Evolutionary conservation across 2,113 vertebrate genomes (phyloP), one percentile per base, ranked within the genome.

Genomic region (Tragulus kanchil): DNA sequence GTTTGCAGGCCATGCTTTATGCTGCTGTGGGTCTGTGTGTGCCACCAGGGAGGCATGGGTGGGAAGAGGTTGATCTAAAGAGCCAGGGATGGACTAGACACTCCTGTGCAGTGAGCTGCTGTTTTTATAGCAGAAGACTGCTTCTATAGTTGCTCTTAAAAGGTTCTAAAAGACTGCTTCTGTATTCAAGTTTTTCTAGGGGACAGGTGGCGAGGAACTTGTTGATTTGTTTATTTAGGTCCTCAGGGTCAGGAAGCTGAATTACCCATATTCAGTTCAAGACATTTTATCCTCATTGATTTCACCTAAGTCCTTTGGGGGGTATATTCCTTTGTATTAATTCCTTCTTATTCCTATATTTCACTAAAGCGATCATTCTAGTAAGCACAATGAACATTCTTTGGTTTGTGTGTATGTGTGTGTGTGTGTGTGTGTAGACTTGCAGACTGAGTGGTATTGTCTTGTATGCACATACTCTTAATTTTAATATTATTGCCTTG

Each of bases 1-100:
- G 15, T 8, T 31, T 48, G 31, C 2, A 1, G n/a, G 31, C 36
- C 10, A 0, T 3, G 4, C 8, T 67, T 3, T 6, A n/a, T 31
- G 59, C 6, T 64, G 28, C 26, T 21, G 11, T 23, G 36, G 36
- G 21, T 67, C 28, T 82, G 42, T 65, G 7, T 45, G 59, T 86
- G 23, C 26, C n/a, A 3, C 61, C 69, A 59, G 42, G 3, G 4
- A 54, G n/a, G 26, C 77, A 31, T 8, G 21, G 71, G 62, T 2
- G 64, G 25, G 71, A 5, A 50, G 23, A 79, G 56, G 62, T 59
- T 28, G 64, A 92, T 82, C n/a, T 69, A 45, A 85, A 79, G 36
- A 36, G 36, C 36, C 36, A 36, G 36, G 36, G 36, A 36, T 36
- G 36, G 36, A 36, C 36, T 36, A 36, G 36, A 36, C 36, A 36